Evolutionary conservation across 1,140 invertebrate species (phyloP).

Genomic region (Galleria mellonella): DNA sequence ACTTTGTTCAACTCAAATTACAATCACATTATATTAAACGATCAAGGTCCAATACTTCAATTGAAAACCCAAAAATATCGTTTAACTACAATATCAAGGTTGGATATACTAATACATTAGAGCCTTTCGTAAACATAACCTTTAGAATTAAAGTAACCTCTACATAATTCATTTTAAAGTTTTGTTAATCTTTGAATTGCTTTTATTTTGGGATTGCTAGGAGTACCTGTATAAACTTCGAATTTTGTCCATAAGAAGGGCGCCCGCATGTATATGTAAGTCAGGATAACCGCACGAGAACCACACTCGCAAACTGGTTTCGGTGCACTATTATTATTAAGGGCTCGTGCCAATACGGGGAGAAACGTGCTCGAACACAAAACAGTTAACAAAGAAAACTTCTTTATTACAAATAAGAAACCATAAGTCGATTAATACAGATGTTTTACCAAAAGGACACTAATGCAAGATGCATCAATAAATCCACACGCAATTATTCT

Average conservation of each 20-base stretch:
- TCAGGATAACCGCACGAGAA: slow-evolving; percentile 65
- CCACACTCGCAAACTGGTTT: slow-evolving; percentile 70
- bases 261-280: slow-evolving; percentile 55
- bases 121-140: too few relatives aligned
- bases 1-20: too few relatives aligned
- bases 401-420: slow-evolving; percentile 25
- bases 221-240: slow-evolving; percentile 23
- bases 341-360: slow-evolving; percentile 67
- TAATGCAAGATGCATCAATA: slow-evolving; percentile 49
- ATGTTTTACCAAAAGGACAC: slow-evolving; percentile 70
- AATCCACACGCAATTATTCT: slow-evolving; percentile 51
- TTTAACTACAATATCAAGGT: too few relatives aligned
- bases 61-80: too few relatives aligned
- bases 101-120: too few relatives aligned
- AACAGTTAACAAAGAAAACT: slow-evolving; percentile 48
- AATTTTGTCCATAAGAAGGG: slow-evolving; percentile 51
- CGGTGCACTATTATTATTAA: slow-evolving; percentile 72
- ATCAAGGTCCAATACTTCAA: too few relatives aligned
- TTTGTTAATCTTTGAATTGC: too few relatives aligned
- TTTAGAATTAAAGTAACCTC: too few relatives aligned
- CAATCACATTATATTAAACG: too few relatives aligned
- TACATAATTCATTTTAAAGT: too few relatives aligned
- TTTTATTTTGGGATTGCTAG: neutral
- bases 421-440: slow-evolving; percentile 36
- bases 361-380: slow-evolving; percentile 52